These are phyloP conservation scores for Lytechinus pictus DNA, from an alignment of 35 echinoderm and acorn worm species.

Conservation along the genomic window DNA sequence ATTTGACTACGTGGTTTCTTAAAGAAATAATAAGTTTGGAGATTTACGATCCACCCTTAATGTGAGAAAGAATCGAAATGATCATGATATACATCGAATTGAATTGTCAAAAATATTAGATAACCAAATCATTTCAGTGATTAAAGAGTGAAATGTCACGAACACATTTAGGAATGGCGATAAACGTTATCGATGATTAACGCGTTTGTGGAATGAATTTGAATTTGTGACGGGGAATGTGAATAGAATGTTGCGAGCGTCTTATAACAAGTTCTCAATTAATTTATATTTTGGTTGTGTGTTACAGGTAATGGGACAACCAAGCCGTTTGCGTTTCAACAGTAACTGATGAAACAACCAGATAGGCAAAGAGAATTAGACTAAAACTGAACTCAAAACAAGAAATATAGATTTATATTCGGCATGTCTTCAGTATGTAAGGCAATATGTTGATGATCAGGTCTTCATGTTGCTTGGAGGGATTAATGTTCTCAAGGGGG, in stretches of 20 bases:
- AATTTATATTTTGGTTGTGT: not conserved
- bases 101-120: too few relatives aligned
- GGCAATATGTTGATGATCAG: not conserved
- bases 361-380: conserved; percentile 20
- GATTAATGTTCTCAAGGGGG: not conserved
- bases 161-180: too few relatives aligned
- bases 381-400: not conserved
- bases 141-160: too few relatives aligned
- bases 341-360: conserved; percentile 51
- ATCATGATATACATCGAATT: too few relatives aligned
- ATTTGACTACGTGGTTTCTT: too few relatives aligned
- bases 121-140: too few relatives aligned
- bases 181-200: not conserved
- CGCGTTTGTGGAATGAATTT: not conserved
- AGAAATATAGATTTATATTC: not conserved
- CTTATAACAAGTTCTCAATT: not conserved
- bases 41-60: too few relatives aligned
- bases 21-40: too few relatives aligned
- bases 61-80: too few relatives aligned
- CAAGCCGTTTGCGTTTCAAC: conserved; percentile 53
- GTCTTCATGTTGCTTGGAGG: not conserved
- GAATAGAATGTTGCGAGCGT: not conserved
- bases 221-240: not conserved
- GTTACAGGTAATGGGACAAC: conserved; percentile 30
- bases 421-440: conserved; percentile 6